Base-by-base conservation (phyloP, 2,113 vertebrate genomes). In the Plectropomus leopardus region DNA sequence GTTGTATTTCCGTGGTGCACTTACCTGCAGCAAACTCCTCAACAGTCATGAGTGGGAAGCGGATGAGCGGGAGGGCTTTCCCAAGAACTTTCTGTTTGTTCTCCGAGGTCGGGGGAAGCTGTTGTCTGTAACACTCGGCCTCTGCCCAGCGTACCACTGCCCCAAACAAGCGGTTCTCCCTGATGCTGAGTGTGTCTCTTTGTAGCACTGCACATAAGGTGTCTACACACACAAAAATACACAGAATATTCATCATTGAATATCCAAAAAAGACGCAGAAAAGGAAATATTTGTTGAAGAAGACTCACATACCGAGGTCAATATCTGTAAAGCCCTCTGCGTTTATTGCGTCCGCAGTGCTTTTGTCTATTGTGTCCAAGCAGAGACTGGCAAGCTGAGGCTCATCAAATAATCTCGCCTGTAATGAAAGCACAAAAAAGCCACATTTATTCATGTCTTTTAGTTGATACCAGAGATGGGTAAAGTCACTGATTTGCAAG, bases 61-160 rank as follows among this genome's bases (percentile, higher is more conserved):
- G 97, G 70, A 99, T 97, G 84, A 99, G 95, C 0, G 96, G 95
- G 53, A 98, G 95, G 0, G 97, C 97, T 94, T 97, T 98, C 48
- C 97, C 97, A 58, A 98, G 95, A 85, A 98, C 97, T 85, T 97
- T 97, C 47, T 97, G 97, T 83, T 98, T 98, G 93, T 98, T 98
- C 87, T 93, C 96, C 0, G 96, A 94, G 2, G 96, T 98, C 26
- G 90, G 94, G 13, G 97, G 95, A 83, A 98, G 89, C 85, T 97
- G 96, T n/a, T 97, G 97, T 79, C 97, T 94, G 87, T 97, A 97
- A 92, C 97, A 99, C 83, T 98, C 97, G 0, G 97, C 97, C 85
- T 98, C 97, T 4, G 97, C 96, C 97, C 97, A 98, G 80, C 97
- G 97, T 28, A 98, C 97, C 66, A 98, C 96, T 7, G 97, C 97